Evolutionary conservation across 2,113 vertebrate species (phyloP), one percentile per base, ranked within the genome.

Genomic region (Paramormyrops kingsleyae): DNA sequence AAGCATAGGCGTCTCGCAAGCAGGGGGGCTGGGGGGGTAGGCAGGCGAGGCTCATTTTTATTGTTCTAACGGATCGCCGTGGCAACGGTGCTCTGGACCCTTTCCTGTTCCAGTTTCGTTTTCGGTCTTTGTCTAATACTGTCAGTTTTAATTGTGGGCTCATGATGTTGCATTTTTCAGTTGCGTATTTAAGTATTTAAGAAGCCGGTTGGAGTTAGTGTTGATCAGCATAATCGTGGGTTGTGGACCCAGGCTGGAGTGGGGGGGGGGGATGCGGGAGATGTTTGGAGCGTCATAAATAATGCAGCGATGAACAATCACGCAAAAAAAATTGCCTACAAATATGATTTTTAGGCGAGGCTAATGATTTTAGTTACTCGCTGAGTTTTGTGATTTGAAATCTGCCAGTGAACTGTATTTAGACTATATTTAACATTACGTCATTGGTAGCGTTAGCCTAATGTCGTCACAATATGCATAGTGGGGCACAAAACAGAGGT

Each of bases 181-280:
- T 44, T 17, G 50, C 27, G 31, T 59, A 56, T 87, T 31, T 53
- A 87, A 7, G 87, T 53, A 31, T 89, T 35, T 49, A 35, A 9
- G 17, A 13, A 83, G 77, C 19, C 47, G 50, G 46, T 52, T 31
- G 35, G 56, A 74, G 87, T 74, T 44, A 70, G 24, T 52, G 77
- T 80, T 47, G 88, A 89, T 83, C 88, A 53, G 70, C 66, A 80
- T 89, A 89, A 70, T 31, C 27, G 4, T 70, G 62, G 62, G 62
- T 27, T 70, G 62, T 0, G 27, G 62, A 27, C 3, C 10, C 4
- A 27, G 59, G 62, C 62, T 13, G 62, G 3, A 27, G 59, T 27
- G 24, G 62, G 59, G 24, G 24, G 56, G 56, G 24, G 59, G 59
- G 19, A 2, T 2, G n/a, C n/a, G 9, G 62, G 10, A 70, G 10